Percentiles rank a stretch among this genome's conserved stretches.
phyloP scores from a whole-genome alignment of 2,888 invertebrate genomes.

The Pollenia angustigena region DNA sequence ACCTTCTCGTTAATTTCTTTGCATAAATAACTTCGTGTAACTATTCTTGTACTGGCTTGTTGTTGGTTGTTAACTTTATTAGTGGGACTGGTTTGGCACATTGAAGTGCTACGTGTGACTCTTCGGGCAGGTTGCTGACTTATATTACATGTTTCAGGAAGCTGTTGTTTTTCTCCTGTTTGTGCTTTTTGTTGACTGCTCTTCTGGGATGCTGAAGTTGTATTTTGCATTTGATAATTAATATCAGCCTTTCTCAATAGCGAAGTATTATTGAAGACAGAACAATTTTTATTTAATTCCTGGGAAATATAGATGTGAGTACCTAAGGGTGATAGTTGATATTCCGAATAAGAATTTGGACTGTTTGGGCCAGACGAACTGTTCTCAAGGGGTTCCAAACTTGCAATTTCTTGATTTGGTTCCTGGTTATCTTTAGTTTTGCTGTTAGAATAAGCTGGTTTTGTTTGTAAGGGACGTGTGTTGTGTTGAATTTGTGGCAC shows the following conservation, averaged over 20 bases:
- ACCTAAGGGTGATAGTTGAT: conserved; percentile 4
- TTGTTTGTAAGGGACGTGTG: conserved; percentile 53
- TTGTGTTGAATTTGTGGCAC: conserved; percentile 68
- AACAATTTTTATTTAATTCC: conserved; percentile 69
- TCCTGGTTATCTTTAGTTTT: neutral
- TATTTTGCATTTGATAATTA: conserved; percentile 16
- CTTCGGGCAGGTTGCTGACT: neutral
- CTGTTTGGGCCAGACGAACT: neutral
- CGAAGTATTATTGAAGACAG: conserved; percentile 67
- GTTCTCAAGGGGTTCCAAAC: neutral
- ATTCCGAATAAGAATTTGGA: neutral
- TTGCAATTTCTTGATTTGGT: neutral
- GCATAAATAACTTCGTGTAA: conserved; percentile 4
- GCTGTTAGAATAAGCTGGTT: neutral
- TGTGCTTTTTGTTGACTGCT: too few relatives aligned
- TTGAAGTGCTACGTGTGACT: neutral
- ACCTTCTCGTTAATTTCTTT: conserved; percentile 52
- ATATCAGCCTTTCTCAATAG: conserved; percentile 56
- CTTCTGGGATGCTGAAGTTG: neutral
- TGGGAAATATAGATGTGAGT: conserved; percentile 60
- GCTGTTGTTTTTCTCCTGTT: neutral
- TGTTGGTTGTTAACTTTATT: neutral
- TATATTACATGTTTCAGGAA: neutral
- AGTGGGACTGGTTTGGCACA: neutral
- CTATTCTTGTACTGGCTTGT: neutral